A percentile compares a stretch with the other conserved stretches of the same genome.
Conservation (phyloP, 2,888 invertebrate species). For the Agrochola macilenta region DNA sequence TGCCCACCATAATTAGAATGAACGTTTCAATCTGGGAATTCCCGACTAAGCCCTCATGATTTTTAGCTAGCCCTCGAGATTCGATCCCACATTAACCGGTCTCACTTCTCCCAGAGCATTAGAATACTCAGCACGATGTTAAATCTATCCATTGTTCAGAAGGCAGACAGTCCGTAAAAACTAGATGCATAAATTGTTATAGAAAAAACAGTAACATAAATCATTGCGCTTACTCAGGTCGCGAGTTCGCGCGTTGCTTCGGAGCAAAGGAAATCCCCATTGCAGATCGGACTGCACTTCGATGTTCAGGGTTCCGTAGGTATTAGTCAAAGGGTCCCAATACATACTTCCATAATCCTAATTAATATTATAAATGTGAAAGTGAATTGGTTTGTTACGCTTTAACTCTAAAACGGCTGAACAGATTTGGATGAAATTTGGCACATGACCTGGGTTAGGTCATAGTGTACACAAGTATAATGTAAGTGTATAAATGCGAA, state of each 20-base stretch:
- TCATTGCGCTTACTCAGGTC: not conserved
- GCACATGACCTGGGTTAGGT: not conserved
- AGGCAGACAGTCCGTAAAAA: slow-evolving; percentile 21
- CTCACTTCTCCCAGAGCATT: not conserved
- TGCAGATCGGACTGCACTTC: not conserved
- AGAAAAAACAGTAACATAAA: slow-evolving; percentile 13
- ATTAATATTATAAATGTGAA: not conserved
- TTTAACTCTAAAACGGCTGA: not conserved
- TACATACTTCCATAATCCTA: not conserved
- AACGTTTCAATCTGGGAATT: not conserved
- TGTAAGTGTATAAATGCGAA: too few species aligned
- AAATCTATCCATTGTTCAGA: slow-evolving; percentile 26
- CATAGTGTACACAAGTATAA: too few species aligned
- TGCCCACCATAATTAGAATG: not conserved
- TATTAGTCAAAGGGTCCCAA: not conserved
- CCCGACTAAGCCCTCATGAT: not conserved
- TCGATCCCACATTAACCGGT: not conserved
- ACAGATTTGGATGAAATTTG: not conserved
- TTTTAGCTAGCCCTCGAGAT: not conserved
- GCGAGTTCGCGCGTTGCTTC: not conserved
- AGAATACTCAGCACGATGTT: not conserved
- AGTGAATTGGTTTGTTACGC: not conserved
- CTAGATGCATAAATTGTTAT: slow-evolving; percentile 12
- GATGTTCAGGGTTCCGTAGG: not conserved
- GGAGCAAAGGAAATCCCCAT: not conserved